Evolutionary conservation across 2,113 vertebrate genomes (phyloP).

Genomic region (Leucopternis melanops): DNA sequence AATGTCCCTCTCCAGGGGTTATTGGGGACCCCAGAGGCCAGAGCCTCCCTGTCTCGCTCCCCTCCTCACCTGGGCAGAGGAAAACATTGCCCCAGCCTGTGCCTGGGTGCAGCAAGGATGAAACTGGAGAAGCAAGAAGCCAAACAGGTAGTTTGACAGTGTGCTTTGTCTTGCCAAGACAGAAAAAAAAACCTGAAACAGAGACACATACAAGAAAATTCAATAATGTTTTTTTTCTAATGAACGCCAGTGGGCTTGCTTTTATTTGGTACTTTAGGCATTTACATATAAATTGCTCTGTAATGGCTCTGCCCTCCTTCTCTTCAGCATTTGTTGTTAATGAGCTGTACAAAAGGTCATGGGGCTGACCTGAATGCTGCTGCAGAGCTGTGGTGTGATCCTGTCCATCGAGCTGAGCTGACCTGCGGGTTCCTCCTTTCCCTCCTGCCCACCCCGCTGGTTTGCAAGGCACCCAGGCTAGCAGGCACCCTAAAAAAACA

Average conservation of each 20-base stretch:
- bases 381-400: not conserved
- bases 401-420: not conserved
- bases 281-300: constrained; percentile 77
- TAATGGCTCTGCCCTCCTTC: constrained; percentile 68
- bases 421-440: not conserved
- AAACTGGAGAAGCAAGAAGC: not conserved
- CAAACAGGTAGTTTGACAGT: not conserved
- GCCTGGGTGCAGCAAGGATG: not conserved
- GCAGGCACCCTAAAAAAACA: not conserved
- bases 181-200: not conserved
- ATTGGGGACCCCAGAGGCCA: not conserved
- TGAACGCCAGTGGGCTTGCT: not conserved
- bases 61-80: not conserved
- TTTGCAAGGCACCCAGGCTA: not conserved
- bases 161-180: not conserved
- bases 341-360: constrained; percentile 60
- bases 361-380: constrained; percentile 10
- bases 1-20: not conserved
- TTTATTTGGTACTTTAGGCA: constrained; percentile 57
- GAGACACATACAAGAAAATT: not conserved
- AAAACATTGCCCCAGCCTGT: not conserved
- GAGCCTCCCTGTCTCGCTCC: not conserved
- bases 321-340: constrained; percentile 60
- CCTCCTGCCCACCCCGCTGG: fast-evolving
- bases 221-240: not conserved